Conservation (phyloP, 1,140 invertebrate species). For the Trialeurodes vaporariorum region DNA sequence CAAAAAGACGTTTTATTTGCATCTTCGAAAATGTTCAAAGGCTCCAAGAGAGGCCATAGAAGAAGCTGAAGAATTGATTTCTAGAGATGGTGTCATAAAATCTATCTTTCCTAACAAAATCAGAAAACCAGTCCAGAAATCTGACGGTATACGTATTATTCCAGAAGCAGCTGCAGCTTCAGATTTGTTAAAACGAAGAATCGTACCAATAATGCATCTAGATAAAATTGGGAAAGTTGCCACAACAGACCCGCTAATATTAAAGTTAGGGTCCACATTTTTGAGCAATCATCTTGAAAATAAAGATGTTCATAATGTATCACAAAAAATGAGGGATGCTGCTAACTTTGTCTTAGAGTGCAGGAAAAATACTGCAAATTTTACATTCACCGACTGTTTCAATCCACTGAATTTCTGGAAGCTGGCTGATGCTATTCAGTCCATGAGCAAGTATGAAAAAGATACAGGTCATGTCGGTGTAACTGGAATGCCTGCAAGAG, state of each 20-base stretch:
- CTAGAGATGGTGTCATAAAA: neutral
- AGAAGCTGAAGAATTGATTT: neutral
- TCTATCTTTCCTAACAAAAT: neutral
- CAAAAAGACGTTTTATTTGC: neutral
- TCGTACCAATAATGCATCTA: neutral
- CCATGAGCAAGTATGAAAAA: neutral
- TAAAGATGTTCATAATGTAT: neutral
- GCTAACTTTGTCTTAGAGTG: neutral
- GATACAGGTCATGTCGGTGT: neutral
- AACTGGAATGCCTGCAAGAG: neutral
- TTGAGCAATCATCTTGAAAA: neutral
- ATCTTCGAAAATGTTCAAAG: neutral
- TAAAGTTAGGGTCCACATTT: neutral
- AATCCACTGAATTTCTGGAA: neutral
- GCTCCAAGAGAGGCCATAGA: neutral
- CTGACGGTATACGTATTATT: neutral
- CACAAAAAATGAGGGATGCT: neutral
- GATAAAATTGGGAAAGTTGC: neutral
- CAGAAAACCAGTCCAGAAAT: neutral
- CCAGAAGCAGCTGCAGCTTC: neutral
- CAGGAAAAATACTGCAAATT: neutral
- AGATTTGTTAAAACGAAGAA: neutral
- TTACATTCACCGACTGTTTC: neutral
- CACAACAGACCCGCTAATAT: neutral
- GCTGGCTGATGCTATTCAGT: neutral